A percentile compares a stretch with the other conserved stretches of the same genome.
phyloP scores from a whole-genome alignment of 2,113 vertebrate genomes.

The Stigmatopora argus region DNA sequence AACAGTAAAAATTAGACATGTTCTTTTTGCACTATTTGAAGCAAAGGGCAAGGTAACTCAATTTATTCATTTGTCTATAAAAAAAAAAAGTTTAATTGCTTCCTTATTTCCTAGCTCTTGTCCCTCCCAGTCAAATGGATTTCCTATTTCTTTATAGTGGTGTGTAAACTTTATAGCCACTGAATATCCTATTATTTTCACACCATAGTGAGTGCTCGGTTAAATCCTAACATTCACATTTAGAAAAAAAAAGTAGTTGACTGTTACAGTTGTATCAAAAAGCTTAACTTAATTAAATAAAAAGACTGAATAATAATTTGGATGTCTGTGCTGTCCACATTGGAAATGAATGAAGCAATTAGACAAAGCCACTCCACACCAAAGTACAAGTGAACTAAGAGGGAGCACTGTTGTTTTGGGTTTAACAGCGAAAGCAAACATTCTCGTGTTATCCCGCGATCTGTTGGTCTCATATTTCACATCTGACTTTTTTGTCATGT shows the following conservation, averaged over 20 bases:
- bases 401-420: constrained; percentile 62
- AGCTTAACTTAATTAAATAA: constrained; percentile 2
- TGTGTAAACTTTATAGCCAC: not conserved
- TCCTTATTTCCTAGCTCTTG: constrained; percentile 34
- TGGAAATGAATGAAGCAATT: constrained; percentile 29
- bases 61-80: constrained; percentile 17
- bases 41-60: constrained; percentile 18
- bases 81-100: constrained; percentile 10
- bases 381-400: constrained; percentile 65
- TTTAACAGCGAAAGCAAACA: constrained; percentile 39
- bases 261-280: constrained; percentile 2
- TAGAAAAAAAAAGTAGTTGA: not conserved
- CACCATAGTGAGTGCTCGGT: not conserved
- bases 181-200: not conserved
- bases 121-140: no score
- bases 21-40: constrained; percentile 50
- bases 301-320: not conserved
- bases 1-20: constrained; percentile 5
- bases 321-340: not conserved
- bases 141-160: no score
- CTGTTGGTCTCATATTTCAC: constrained; percentile 47
- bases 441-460: constrained; percentile 33
- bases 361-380: constrained; percentile 56
- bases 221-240: not conserved
- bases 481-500: constrained; percentile 47